These are phyloP conservation scores for Crax fasciolata DNA, from an alignment of 2,797 vertebrate species.

Conservation along the genomic window DNA sequence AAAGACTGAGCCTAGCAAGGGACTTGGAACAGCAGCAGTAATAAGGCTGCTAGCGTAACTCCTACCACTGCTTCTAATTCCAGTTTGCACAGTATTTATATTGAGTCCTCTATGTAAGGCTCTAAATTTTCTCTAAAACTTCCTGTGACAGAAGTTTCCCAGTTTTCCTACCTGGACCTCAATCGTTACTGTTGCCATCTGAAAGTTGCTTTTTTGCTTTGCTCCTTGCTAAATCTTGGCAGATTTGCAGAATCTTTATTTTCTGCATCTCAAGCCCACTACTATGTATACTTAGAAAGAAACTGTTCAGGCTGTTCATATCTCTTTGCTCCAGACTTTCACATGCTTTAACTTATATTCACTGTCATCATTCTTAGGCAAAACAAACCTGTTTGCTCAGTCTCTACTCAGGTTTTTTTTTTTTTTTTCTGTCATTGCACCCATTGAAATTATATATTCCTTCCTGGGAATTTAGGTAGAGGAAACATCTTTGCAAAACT, in stretches of 20 bases:
- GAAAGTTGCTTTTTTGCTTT: not conserved
- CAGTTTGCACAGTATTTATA: not conserved
- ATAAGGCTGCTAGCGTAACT: not conserved
- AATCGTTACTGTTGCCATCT: not conserved
- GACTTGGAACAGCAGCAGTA: not conserved
- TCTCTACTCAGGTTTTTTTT: not conserved
- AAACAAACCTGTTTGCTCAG: constrained; percentile 14
- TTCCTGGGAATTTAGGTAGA: not conserved
- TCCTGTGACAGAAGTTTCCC: not conserved
- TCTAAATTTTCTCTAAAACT: not conserved
- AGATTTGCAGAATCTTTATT: not conserved
- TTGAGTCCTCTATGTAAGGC: not conserved
- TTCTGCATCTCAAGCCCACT: not conserved
- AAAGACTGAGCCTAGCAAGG: not conserved
- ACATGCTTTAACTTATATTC: not conserved
- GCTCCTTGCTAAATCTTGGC: not conserved
- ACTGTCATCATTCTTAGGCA: not conserved
- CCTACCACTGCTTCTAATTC: not conserved
- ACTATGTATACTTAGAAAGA: not conserved
- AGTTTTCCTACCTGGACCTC: not conserved
- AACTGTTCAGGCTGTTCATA: not conserved
- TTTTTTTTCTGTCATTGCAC: not conserved
- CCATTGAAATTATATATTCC: not conserved
- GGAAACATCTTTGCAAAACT: not conserved
- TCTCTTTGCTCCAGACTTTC: not conserved